A percentile compares a stretch with the other conserved stretches of the same genome.
Conservation (phyloP, 2,888 invertebrate genomes). For the Hirtodrosophila cameraria region DNA sequence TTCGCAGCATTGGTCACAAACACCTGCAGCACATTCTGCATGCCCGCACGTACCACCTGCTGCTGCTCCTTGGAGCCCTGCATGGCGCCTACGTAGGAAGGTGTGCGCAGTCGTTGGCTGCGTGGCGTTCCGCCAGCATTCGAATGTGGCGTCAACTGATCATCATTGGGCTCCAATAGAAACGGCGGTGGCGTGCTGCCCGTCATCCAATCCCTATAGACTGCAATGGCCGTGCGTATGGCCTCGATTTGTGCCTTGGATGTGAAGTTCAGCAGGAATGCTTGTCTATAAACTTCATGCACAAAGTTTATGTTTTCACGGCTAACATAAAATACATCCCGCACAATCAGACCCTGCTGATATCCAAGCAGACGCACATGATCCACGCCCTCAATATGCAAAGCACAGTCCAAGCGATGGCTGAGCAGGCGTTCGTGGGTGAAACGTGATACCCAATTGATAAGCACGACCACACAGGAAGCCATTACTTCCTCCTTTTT, state of each 20-base stretch:
- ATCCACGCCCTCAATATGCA: constrained; percentile 82
- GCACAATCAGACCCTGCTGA: constrained; percentile 87
- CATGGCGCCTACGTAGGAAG: constrained; percentile 90
- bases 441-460: constrained; percentile 95
- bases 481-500: constrained; percentile 88
- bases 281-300: constrained; percentile 96
- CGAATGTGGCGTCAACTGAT: constrained; percentile 24
- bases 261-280: constrained; percentile 93
- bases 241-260: constrained; percentile 91
- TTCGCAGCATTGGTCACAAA: constrained; percentile 98
- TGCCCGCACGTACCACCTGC: constrained; percentile 91
- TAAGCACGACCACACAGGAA: constrained; percentile 91
- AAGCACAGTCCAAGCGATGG: constrained; percentile 79
- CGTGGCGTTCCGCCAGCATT: constrained; percentile 84
- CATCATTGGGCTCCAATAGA: constrained; percentile 88
- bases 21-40: constrained; percentile 87
- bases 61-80: constrained; percentile 89
- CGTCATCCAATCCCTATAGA: constrained; percentile 98
- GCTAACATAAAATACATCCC: constrained; percentile 93
- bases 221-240: constrained; percentile 93
- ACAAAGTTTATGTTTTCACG: constrained; percentile 97
- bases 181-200: constrained; percentile 92
- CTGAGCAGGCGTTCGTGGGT: constrained; percentile 88
- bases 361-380: constrained; percentile 81
- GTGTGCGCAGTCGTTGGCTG: constrained; percentile 88